These are phyloP conservation scores for Trissolcus japonicus DNA, from an alignment of 2,888 invertebrate species.

Conservation along the genomic window DNA sequence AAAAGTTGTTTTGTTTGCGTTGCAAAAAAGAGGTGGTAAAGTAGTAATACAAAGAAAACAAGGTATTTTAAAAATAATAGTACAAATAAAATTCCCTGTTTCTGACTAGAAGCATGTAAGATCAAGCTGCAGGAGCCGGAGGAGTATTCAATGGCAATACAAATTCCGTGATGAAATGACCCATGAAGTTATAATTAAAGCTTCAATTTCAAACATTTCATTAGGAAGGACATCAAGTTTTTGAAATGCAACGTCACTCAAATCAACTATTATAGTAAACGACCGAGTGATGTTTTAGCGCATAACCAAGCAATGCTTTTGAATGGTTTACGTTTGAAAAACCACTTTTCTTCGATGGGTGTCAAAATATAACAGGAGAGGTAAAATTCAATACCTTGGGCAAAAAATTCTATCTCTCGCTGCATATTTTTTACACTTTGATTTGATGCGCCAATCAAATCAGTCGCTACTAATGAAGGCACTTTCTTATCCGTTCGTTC, in stretches of 20 bases:
- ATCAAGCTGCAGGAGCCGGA: conserved; percentile 72
- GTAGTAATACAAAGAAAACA: conserved; percentile 14
- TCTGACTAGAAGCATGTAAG: conserved; percentile 74
- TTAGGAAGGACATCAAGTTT: conserved; percentile 24
- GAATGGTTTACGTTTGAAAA: conserved; percentile 19
- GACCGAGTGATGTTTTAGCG: conserved; percentile 6
- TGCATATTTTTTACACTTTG: no score
- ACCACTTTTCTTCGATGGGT: conserved; percentile 12
- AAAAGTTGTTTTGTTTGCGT: conserved; percentile 30
- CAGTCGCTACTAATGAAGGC: conserved; percentile 31
- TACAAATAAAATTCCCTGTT: conserved; percentile 63
- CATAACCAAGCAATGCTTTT: neutral
- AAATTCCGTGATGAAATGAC: conserved; percentile 21
- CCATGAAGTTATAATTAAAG: neutral
- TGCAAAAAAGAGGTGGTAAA: conserved; percentile 14
- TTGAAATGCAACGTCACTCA: conserved; percentile 38
- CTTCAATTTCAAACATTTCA: conserved; percentile 21
- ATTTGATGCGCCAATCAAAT: neutral
- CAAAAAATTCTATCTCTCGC: no score
- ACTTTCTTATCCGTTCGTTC: conserved; percentile 23
- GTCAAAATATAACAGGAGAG: conserved; percentile 4
- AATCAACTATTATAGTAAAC: conserved; percentile 30
- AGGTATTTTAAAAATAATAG: conserved; percentile 32
- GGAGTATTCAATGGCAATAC: conserved; percentile 72
- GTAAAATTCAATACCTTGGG: conserved; percentile 5